These are phyloP conservation scores for Spea hammondii DNA, from an alignment of 2,797 vertebrate species.

Conservation along the genomic window DNA sequence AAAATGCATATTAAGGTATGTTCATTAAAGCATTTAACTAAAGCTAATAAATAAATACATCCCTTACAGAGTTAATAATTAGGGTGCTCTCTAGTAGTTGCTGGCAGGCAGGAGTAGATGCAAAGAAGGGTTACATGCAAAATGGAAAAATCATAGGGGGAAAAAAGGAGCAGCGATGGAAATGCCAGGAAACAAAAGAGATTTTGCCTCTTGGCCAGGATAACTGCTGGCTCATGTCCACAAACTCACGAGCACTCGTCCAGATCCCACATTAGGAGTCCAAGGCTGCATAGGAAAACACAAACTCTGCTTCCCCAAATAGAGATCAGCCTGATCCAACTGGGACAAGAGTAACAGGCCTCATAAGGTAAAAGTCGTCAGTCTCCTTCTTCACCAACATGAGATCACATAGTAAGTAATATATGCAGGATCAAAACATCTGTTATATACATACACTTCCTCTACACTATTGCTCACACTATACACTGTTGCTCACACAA, in stretches of 20 bases:
- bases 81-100: neutral
- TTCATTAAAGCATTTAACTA: too few species aligned
- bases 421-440: neutral
- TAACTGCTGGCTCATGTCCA: slow-evolving; percentile 59
- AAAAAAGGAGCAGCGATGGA: slow-evolving; percentile 56
- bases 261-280: slow-evolving; percentile 30
- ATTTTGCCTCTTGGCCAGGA: slow-evolving; percentile 54
- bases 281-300: slow-evolving; percentile 53
- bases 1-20: too few species aligned
- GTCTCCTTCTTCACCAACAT: neutral
- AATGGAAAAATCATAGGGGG: slow-evolving; percentile 57
- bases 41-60: too few species aligned
- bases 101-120: neutral
- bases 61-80: neutral
- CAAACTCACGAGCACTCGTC: slow-evolving; percentile 45
- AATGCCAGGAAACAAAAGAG: slow-evolving; percentile 66
- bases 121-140: slow-evolving; percentile 41
- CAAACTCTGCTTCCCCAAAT: slow-evolving; percentile 34
- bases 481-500: too few species aligned
- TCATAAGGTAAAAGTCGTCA: slow-evolving; percentile 7
- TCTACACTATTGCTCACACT: too few species aligned
- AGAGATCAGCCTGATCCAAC: slow-evolving; percentile 33
- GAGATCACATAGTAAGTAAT: neutral
- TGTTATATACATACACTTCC: too few species aligned
- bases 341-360: slow-evolving; percentile 37